phyloP scores from a whole-genome alignment of 2,113 vertebrate species.

The Mobula birostris region DNA sequence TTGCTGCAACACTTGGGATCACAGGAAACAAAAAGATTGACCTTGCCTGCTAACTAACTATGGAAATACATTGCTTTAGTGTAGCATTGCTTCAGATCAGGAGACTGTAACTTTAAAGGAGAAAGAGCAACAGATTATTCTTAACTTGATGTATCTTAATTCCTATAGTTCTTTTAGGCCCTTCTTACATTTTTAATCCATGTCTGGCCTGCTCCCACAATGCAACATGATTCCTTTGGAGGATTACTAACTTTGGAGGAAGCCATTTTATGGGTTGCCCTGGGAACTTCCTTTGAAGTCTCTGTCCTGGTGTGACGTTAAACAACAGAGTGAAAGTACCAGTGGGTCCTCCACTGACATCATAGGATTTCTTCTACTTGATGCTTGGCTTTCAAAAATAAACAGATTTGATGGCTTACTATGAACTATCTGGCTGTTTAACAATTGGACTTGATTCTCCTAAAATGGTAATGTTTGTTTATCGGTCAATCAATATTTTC shows the following conservation, averaged over 20 bases:
- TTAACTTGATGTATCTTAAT: not conserved
- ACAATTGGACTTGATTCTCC: not conserved
- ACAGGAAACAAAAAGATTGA: not conserved
- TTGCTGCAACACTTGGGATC: not conserved
- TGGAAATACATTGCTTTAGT: too few relatives aligned
- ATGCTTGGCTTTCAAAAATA: not conserved
- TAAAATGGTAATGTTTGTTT: not conserved
- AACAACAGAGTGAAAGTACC: too few relatives aligned
- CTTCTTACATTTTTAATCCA: not conserved
- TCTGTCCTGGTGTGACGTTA: not conserved
- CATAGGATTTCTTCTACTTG: not conserved
- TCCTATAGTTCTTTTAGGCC: not conserved
- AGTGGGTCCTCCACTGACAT: too few relatives aligned
- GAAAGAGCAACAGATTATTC: not conserved
- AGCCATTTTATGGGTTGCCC: too few relatives aligned
- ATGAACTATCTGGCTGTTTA: not conserved
- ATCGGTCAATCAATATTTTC: not conserved
- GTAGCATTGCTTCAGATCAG: not conserved
- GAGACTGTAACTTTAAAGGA: not conserved
- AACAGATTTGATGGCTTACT: not conserved
- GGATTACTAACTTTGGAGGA: not conserved
- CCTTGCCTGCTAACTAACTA: too few relatives aligned
- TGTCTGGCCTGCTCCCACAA: not conserved
- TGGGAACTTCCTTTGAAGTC: not conserved
- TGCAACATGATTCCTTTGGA: not conserved